Evolutionary conservation across 2,888 invertebrate species (phyloP), one percentile per base, ranked within the genome.

Genomic region (Entomobrya multifasciata): DNA sequence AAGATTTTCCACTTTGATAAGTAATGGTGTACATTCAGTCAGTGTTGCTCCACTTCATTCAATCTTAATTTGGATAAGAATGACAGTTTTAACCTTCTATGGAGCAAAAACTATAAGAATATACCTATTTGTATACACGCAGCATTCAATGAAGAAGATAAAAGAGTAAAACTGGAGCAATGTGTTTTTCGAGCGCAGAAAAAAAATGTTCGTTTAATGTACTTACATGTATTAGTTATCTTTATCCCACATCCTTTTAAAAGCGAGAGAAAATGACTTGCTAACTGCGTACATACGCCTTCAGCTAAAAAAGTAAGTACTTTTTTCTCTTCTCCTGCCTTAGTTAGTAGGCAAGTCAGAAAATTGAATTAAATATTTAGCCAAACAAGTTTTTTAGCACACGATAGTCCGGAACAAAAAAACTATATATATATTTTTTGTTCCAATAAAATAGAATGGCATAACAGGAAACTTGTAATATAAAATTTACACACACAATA

Each of bases 41-140:
- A n/a, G n/a, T n/a, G 22, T 47, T 49, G 27, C 6, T 49, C 11
- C 1, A 27, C n/a, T 15, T 27, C 62, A 65, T 62, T 65, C n/a
- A 52, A 79, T 79, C 79, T 79, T 44, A 65, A 79, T 79, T 79
- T 79, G 25, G 79, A 65, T 20, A n/a, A n/a, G 78, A 79, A 79
- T 49, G 65, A 49, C 62, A 67, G 49, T 65, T 49, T 62, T 44
- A 79, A 41, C 57, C 57, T 77, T 77, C 57, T 57, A 52, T 57
- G 41, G 77, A 22, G 25, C 17, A 49, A 49, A 49, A 27, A 11
- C n/a, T n/a, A n/a, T n/a, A n/a, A n/a, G n/a, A n/a, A n/a, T n/a
- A n/a, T n/a, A n/a, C n/a, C n/a, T n/a, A n/a, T n/a, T n/a, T n/a
- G n/a, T n/a, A n/a, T n/a, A n/a, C n/a, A n/a, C n/a, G n/a, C n/a